These are phyloP conservation scores for Marcusenius ussheri DNA, from an alignment of 2,113 vertebrate genomes.

Conservation along the genomic window DNA sequence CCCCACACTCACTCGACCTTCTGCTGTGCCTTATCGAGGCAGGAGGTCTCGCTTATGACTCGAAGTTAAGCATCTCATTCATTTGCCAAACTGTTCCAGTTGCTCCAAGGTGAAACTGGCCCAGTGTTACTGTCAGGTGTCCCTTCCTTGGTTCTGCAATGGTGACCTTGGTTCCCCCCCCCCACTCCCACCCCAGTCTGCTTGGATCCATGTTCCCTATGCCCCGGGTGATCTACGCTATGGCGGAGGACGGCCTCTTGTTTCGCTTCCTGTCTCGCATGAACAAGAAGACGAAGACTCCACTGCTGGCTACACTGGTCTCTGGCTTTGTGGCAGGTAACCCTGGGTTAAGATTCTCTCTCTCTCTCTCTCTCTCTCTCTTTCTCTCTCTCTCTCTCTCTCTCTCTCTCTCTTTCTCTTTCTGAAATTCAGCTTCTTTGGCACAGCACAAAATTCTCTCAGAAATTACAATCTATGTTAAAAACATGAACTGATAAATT, in stretches of 20 bases:
- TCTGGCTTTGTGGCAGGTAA: constrained; percentile 81
- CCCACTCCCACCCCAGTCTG: constrained; percentile 55
- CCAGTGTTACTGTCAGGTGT: not conserved
- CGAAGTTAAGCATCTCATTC: not conserved
- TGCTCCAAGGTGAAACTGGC: not conserved
- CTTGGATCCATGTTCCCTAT: constrained; percentile 96
- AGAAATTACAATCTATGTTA: not conserved
- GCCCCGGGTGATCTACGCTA: constrained; percentile 92
- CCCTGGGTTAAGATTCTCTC: not conserved
- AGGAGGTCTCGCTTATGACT: not conserved
- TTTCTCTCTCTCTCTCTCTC: not conserved
- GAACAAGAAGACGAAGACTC: constrained; percentile 74
- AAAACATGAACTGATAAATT: not conserved
- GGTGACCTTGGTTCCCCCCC: not conserved
- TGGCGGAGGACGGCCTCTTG: constrained; percentile 90
- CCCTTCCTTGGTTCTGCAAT: not conserved
- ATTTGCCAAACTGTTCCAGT: not conserved
- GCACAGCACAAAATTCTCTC: not conserved
- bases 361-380: not conserved
- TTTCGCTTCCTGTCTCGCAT: constrained; percentile 72
- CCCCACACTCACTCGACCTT: not conserved
- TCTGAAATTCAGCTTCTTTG: not conserved
- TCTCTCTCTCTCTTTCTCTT: not conserved
- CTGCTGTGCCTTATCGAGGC: not conserved
- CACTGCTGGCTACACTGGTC: constrained; percentile 72